These are phyloP conservation scores for Microtus oregoni DNA, from an alignment of 2,113 vertebrate genomes.

Conservation along the genomic window DNA sequence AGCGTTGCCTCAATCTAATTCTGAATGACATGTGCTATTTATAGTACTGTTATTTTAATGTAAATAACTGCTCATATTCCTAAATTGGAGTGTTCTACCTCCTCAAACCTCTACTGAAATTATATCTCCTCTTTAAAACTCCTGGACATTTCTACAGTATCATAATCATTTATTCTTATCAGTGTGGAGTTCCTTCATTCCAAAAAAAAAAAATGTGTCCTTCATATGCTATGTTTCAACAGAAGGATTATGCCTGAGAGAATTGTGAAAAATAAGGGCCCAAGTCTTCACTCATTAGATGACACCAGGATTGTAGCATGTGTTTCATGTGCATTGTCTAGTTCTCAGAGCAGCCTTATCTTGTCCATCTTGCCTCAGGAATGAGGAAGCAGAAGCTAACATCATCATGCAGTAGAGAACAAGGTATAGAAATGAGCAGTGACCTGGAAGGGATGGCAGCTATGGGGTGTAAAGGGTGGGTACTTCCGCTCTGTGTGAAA, in stretches of 20 bases:
- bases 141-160: background rate
- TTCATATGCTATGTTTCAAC: background rate
- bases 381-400: background rate
- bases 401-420: background rate
- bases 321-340: background rate
- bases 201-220: background rate
- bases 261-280: background rate
- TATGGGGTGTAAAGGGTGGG: background rate
- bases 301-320: background rate
- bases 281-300: background rate
- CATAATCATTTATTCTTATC: constrained; percentile 7
- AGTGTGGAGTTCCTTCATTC: background rate
- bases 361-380: background rate
- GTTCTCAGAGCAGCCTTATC: background rate
- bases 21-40: constrained; percentile 34
- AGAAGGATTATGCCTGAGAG: background rate
- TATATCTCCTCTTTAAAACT: background rate
- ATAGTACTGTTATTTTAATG: constrained; percentile 3
- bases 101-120: background rate
- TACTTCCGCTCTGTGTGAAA: background rate
- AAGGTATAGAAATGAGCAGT: background rate
- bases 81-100: background rate
- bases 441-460: background rate
- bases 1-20: constrained; percentile 48
- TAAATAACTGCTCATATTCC: constrained; percentile 45